Evolutionary conservation across 2,113 vertebrate genomes (phyloP).

Genomic region (Mystacornis crossleyi): DNA sequence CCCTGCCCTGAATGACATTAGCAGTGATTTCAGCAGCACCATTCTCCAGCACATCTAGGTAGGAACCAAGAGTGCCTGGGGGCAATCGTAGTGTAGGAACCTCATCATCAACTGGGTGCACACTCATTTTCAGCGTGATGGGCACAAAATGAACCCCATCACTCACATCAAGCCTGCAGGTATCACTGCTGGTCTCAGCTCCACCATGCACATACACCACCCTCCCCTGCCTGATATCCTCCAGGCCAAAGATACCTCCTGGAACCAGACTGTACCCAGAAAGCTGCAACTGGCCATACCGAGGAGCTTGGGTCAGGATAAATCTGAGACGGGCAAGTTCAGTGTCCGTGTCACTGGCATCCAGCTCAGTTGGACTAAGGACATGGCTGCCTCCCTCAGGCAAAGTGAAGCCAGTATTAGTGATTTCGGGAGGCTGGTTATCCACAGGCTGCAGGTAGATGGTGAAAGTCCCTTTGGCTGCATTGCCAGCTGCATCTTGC

Average conservation of each 20-base stretch:
- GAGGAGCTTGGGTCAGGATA: conserved; percentile 84
- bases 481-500: conserved; percentile 87
- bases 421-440: conserved; percentile 92
- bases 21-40: conserved; percentile 90
- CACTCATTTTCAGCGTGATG: conserved; percentile 84
- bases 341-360: conserved; percentile 88
- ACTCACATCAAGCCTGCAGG: conserved; percentile 88
- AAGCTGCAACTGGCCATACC: conserved; percentile 82
- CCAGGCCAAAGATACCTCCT: conserved; percentile 80
- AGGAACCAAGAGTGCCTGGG: conserved; percentile 87
- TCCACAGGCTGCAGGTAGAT: conserved; percentile 91
- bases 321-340: conserved; percentile 83
- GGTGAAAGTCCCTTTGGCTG: conserved; percentile 81
- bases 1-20: conserved; percentile 84
- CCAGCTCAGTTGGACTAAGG: conserved; percentile 81
- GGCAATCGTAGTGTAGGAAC: conserved; percentile 79
- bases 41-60: conserved; percentile 91
- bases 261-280: conserved; percentile 78
- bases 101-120: conserved; percentile 85
- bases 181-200: conserved; percentile 81
- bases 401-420: conserved; percentile 89
- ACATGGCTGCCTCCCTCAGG: conserved; percentile 82
- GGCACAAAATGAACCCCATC: conserved; percentile 90
- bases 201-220: conserved; percentile 87
- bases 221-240: conserved; percentile 83